Base-by-base conservation (phyloP, 2,888 invertebrate genomes). In the Calameuta idolon region DNA sequence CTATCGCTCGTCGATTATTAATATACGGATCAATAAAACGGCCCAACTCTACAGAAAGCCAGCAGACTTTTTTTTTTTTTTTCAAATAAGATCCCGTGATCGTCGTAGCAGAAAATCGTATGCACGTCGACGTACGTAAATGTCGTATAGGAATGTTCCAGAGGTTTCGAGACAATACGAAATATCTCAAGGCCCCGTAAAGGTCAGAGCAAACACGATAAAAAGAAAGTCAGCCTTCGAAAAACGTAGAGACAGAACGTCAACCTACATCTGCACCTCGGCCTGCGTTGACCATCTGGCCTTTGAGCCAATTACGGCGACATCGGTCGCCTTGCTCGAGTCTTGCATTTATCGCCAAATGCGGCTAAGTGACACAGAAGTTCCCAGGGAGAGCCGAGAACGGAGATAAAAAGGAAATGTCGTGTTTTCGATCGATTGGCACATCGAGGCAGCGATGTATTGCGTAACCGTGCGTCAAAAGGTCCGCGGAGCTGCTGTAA, bases 271-370 rank as follows among this genome's bases (percentile, higher is more conserved):
- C 55, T 23, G 23, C 23, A 69, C 33, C 76, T 74, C 78, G 84
- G 83, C 85, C 84, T 84, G 83, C 85, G 81, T 69, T 75, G 74
- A 83, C 79, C 84, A 81, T 83, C 83, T 85, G 84, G 81, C 77
- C 73, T 80, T 75, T 73, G 40, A 69, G 69, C 77, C 76, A 37
- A 79, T 80, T 55, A 55, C 9, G 55, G 55, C 9, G 23, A 55
- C 23, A 23, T 55, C 55, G 23, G 55, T 55, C 15, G 23, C 9
- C 55, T 9, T 55, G 23, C 23, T 9, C 55, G 55, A 55, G 23
- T 55, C 55, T 55, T 55, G 23, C 55, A 55, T 55, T 55, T 55
- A 55, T 55, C 55, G 9, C 55, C 55, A 55, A 55, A 55, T 55
- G 15, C 55, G 55, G 55, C 15, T 55, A 55, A 5, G 55, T 55